These are phyloP conservation scores for Knipowitschia caucasica DNA, from an alignment of 2,797 vertebrate species.

Conservation along the genomic window DNA sequence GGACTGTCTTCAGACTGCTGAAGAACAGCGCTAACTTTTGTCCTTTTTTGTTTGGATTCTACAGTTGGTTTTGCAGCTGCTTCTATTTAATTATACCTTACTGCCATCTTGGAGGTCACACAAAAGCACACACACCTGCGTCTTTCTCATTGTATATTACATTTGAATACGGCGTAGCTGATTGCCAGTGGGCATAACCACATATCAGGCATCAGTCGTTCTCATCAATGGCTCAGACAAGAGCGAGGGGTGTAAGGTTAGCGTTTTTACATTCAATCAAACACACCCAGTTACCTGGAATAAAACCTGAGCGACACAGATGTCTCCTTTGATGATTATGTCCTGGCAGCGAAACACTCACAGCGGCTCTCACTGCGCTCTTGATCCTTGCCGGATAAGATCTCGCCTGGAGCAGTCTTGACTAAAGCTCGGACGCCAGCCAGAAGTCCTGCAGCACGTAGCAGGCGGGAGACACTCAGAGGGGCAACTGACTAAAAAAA, in stretches of 20 bases:
- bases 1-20: slow-evolving; percentile 44
- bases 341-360: slow-evolving; percentile 67
- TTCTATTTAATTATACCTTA: slow-evolving; percentile 36
- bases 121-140: slow-evolving; percentile 23
- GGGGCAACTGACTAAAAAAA: slow-evolving; percentile 46
- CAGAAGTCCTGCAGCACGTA: slow-evolving; percentile 70
- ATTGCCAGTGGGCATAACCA: slow-evolving; percentile 59
- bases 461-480: slow-evolving; percentile 29
- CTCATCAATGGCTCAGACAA: slow-evolving; percentile 41
- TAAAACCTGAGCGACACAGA: slow-evolving; percentile 61
- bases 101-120: slow-evolving; percentile 41
- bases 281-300: slow-evolving; percentile 59
- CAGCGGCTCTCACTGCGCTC: slow-evolving; percentile 62
- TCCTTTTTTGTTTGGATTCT: slow-evolving; percentile 28
- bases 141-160: slow-evolving; percentile 54
- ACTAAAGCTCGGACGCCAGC: slow-evolving; percentile 65
- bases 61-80: slow-evolving; percentile 16
- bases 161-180: slow-evolving; percentile 65
- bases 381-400: slow-evolving; percentile 78
- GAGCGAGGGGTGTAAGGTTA: slow-evolving; percentile 42
- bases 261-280: slow-evolving; percentile 48
- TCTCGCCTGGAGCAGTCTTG: slow-evolving; percentile 73
- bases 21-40: slow-evolving; percentile 13
- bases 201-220: slow-evolving; percentile 44
- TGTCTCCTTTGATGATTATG: slow-evolving; percentile 76